Evolutionary conservation across 2,888 invertebrate species (phyloP), one percentile per base, ranked within the genome.

Genomic region (Steinernema hermaphroditum): DNA sequence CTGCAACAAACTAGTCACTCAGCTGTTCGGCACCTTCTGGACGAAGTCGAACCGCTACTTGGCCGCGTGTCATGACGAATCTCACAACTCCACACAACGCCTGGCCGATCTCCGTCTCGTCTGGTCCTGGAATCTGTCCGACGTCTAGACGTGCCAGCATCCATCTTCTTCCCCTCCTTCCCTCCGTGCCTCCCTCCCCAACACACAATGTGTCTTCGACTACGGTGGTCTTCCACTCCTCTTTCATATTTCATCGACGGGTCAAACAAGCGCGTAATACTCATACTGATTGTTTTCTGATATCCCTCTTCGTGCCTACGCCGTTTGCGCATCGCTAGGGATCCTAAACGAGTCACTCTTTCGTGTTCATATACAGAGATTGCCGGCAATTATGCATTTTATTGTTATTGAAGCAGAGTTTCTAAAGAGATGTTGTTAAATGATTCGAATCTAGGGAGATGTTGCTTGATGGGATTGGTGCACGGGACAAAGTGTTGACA

Each of bases 1-100:
- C 77, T 86, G 86, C 73, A 77, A 81, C 37, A 87, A 86, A 74
- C 75, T 86, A 69, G 82, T 86, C 46, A 78, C 77, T 62, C 80
- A 81, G 68, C 75, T 86, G 69, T 86, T 84, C 76, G 85, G 85
- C 14, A 80, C 75, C n/a, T 82, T 79, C 50, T 87, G 86, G 86
- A 82, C 84, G 24, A 84, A 83, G 74, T 81, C 80, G 69, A 86
- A 86, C 75, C 81, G 81, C 37, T 86, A 87, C 73, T 77, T 86
- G 69, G 80, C 81, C 14, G 85, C 86, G 16, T 86, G 86, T 50
- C 82, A 82, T 54, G 82, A 83, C 68, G 77, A 78, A 1, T 43
- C 70, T n/a, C 49, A 76, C 68, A 87, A 83, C 70, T 73, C 78
- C 49, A 80, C 83, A 1, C 74, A 83, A 69, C 74, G 85, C 27